Evolutionary conservation across 2,888 invertebrate genomes (phyloP).

Genomic region (Epicampocera succincta): DNA sequence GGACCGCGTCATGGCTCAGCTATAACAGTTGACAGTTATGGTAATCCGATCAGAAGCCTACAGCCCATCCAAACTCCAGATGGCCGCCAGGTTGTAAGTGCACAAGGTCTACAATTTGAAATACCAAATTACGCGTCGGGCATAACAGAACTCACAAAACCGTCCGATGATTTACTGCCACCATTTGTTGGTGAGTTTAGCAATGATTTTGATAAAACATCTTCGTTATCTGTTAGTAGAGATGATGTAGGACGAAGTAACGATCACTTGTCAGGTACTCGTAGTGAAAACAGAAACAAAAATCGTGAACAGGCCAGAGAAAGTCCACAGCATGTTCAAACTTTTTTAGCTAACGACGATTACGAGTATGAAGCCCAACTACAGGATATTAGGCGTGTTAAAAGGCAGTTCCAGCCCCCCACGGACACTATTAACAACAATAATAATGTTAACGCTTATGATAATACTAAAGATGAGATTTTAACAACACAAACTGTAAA

Average conservation of each 20-base stretch:
- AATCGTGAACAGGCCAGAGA: constrained; percentile 20
- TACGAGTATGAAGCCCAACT: constrained; percentile 11
- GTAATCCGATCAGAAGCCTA: constrained; percentile 79
- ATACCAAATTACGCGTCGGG: constrained; percentile 82
- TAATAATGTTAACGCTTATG: constrained; percentile 16
- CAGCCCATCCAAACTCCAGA: constrained; percentile 80
- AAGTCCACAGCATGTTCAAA: constrained; percentile 7
- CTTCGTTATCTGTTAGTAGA: constrained; percentile 45
- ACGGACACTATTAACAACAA: constrained; percentile 33
- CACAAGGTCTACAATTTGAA: constrained; percentile 80
- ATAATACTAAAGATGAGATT: constrained; percentile 28
- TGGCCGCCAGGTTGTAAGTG: constrained; percentile 79
- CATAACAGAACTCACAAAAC: constrained; percentile 80
- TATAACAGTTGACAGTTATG: constrained; percentile 78
- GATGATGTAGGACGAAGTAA: constrained; percentile 50
- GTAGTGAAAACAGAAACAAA: constrained; percentile 23
- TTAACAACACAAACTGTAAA: constrained; percentile 25
- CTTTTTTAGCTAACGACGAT: constrained; percentile 21
- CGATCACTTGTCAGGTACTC: constrained; percentile 37
- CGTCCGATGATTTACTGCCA: constrained; percentile 79
- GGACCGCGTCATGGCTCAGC: constrained; percentile 12
- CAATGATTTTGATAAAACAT: constrained; percentile 54
- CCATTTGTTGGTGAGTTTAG: constrained; percentile 81
- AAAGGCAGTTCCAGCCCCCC: constrained; percentile 52
- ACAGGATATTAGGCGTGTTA: constrained; percentile 26